Base-by-base conservation (phyloP, 2,797 vertebrate species). In the Mareca penelope region DNA sequence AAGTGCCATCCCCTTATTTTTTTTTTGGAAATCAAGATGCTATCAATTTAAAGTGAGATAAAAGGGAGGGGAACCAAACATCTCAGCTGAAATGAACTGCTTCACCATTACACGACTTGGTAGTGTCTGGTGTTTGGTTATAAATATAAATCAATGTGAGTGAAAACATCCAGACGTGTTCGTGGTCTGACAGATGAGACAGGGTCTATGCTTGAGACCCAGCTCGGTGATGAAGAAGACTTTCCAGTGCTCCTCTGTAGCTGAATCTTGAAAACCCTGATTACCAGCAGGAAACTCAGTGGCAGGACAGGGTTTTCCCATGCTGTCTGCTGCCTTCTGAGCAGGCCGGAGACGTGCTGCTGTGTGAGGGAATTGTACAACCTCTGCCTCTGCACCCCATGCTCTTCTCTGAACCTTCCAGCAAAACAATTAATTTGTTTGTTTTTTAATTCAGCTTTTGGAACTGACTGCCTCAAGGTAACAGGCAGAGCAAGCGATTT, bases 171-270 rank as follows among this genome's bases (percentile, higher is more conserved):
- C 48, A 73, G 85, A 35, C 78, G 7, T 9, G 29, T 69, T 39
- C 40, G 72, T 77, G 50, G 73, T 56, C 39, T 44, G 52, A 93
- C 40, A 84, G 56, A 55, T 79, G 83, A 86, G 42, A 64, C 0
- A 1, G 44, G 57, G 12, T 71, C 93, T 89, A 24, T 75, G 31
- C 64, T 81, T 85, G 77, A 79, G 80, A 57, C 80, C 22, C 22
- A 9, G 24, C 63, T 69, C 0, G 1, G 75, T 93, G 89, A 90
- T 75, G 39, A 70, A 86, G 60, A 64, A 81, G 29, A 57, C 67
- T 95, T 95, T 94, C 70, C 77, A 82, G 33, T 60, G 80, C 85
- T 90, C 56, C 72, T 79, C 67, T 88, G 53, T 71, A 90, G 33
- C 61, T 64, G 56, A 83, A 76, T 42, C 7, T 3, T 75, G 80